A percentile compares a stretch with the other conserved stretches of the same genome.
Conservation (phyloP, 2,797 vertebrate genomes). For the Prionace glauca region DNA sequence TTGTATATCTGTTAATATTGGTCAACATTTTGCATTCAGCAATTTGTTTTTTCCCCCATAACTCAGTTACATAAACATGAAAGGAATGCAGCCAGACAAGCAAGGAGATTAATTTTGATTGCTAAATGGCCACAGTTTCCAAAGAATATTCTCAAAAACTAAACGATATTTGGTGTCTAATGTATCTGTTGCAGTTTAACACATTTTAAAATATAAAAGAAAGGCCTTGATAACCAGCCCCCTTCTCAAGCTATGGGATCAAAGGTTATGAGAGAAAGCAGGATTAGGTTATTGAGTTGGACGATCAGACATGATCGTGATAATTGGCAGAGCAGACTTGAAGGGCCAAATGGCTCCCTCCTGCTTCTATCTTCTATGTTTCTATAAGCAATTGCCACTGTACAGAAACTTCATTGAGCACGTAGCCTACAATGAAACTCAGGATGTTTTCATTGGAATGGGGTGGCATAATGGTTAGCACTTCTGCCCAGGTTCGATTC, state of each 20-base stretch:
- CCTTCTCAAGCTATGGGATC: neutral
- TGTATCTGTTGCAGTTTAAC: neutral
- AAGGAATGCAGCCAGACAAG: neutral
- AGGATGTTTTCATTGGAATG: neutral
- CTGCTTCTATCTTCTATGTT: neutral
- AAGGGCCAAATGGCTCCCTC: too few species aligned
- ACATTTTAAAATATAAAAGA: neutral
- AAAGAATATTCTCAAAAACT: neutral
- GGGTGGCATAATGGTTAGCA: too few species aligned
- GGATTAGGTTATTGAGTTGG: too few species aligned
- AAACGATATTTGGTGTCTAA: neutral
- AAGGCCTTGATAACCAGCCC: neutral
- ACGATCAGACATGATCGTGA: too few species aligned
- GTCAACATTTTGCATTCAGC: constrained; percentile 14
- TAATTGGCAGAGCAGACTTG: too few species aligned
- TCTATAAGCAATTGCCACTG: neutral
- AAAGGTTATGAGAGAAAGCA: too few species aligned
- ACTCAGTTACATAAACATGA: constrained; percentile 17
- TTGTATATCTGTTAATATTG: constrained; percentile 25
- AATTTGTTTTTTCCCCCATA: neutral
- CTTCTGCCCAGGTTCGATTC: too few species aligned
- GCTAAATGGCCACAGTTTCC: neutral
- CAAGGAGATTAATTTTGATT: neutral
- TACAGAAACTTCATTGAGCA: neutral
- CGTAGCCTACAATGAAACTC: neutral